A percentile compares a stretch with the other conserved stretches of the same genome.
These are phyloP conservation scores for Eristalinus aeneus DNA, from an alignment of 2,888 invertebrate species.

Conservation along the genomic window DNA sequence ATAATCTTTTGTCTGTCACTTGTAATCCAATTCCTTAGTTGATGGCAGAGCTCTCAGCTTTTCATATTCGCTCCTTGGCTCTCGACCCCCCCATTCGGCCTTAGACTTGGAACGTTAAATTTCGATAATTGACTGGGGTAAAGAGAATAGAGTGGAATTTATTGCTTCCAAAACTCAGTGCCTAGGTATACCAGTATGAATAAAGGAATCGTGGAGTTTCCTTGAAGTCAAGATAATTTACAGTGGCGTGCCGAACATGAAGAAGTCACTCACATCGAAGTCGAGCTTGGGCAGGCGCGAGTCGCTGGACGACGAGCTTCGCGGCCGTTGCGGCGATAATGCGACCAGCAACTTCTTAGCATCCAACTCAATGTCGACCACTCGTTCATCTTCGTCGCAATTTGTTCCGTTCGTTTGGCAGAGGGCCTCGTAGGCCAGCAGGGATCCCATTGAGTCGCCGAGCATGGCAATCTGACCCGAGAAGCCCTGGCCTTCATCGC, in stretches of 20 bases:
- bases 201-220: slow-evolving; percentile 92
- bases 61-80: too few relatives aligned
- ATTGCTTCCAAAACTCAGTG: too few relatives aligned
- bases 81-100: too few relatives aligned
- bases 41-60: too few relatives aligned
- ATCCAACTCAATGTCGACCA: slow-evolving; percentile 85
- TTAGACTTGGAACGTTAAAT: too few relatives aligned
- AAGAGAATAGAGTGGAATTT: too few relatives aligned
- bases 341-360: slow-evolving; percentile 85
- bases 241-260: slow-evolving; percentile 98
- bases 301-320: slow-evolving; percentile 87
- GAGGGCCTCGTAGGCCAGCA: slow-evolving; percentile 96
- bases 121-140: too few relatives aligned
- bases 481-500: slow-evolving; percentile 96
- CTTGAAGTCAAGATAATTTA: slow-evolving; percentile 96
- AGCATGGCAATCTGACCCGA: slow-evolving; percentile 93
- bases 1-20: too few relatives aligned
- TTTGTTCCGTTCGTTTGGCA: slow-evolving; percentile 83
- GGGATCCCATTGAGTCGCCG: slow-evolving; percentile 97
- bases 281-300: slow-evolving; percentile 88
- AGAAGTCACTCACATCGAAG: slow-evolving; percentile 97
- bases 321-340: slow-evolving; percentile 87
- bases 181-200: too few relatives aligned
- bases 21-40: too few relatives aligned
- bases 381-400: slow-evolving; percentile 81